phyloP scores from a whole-genome alignment of 2,888 invertebrate species.

The Dromius quadrimaculatus region DNA sequence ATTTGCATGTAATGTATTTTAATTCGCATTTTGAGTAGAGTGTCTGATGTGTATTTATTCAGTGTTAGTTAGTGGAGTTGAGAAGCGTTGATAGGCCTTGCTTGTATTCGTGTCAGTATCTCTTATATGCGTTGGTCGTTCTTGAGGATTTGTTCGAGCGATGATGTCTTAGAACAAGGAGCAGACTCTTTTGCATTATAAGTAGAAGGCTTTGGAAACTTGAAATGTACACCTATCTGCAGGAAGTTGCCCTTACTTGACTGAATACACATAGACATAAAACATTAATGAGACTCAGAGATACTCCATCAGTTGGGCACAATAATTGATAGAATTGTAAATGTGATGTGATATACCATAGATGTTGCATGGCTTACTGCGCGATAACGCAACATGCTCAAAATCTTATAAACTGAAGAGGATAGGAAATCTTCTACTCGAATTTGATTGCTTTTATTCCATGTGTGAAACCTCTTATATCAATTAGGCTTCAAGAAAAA shows the following conservation, averaged over 20 bases:
- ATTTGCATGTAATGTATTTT: conserved; percentile 63
- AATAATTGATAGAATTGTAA: too few relatives aligned
- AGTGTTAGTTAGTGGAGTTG: conserved; percentile 37
- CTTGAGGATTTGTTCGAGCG: neutral
- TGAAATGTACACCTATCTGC: conserved; percentile 30
- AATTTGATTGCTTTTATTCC: too few relatives aligned
- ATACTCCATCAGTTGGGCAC: too few relatives aligned
- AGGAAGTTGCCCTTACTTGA: neutral
- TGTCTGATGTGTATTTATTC: conserved; percentile 47
- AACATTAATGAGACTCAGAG: conserved; percentile 18
- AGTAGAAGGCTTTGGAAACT: neutral
- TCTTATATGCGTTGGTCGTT: conserved; percentile 2
- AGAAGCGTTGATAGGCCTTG: conserved; percentile 24
- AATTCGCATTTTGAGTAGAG: conserved; percentile 55
- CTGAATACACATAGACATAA: conserved; percentile 17
- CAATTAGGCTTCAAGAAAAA: too few relatives aligned
- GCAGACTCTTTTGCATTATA: conserved; percentile 16
- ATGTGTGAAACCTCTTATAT: too few relatives aligned
- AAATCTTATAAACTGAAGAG: too few relatives aligned
- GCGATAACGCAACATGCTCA: too few relatives aligned
- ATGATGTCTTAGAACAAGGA: neutral
- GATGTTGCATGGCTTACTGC: too few relatives aligned
- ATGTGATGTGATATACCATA: too few relatives aligned
- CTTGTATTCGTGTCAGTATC: conserved; percentile 16
- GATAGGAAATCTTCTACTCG: too few relatives aligned